Percentiles rank a stretch among this genome's conserved stretches.
These are phyloP conservation scores for Cosmorhoe ocellata DNA, from an alignment of 2,888 invertebrate genomes.

Conservation along the genomic window DNA sequence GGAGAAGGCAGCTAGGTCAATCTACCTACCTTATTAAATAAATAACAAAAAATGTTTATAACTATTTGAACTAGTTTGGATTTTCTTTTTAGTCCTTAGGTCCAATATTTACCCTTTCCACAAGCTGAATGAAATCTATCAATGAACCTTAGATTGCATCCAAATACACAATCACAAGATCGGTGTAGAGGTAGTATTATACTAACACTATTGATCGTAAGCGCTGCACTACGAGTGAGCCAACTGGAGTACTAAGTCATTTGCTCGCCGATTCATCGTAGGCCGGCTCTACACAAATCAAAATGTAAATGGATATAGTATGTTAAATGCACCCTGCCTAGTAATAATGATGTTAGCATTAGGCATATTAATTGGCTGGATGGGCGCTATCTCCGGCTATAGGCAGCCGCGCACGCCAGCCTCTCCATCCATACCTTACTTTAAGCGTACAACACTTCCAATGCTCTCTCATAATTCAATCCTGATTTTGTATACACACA, in stretches of 20 bases:
- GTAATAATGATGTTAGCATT: slow-evolving; percentile 83
- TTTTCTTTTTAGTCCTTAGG: too few relatives aligned
- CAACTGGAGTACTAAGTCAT: slow-evolving; percentile 30
- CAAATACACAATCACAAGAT: too few relatives aligned
- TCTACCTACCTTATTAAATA: neutral
- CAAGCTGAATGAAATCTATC: too few relatives aligned
- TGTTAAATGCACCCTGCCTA: slow-evolving; percentile 77
- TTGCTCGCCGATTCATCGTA: slow-evolving; percentile 76
- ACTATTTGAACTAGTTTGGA: too few relatives aligned
- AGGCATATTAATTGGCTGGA: slow-evolving; percentile 81
- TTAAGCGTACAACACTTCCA: slow-evolving; percentile 33
- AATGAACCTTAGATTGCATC: too few relatives aligned
- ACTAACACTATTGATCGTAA: neutral
- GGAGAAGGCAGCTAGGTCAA: slow-evolving; percentile 11
- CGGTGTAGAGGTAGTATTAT: neutral
- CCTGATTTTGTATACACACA: slow-evolving; percentile 30
- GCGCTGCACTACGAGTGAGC: slow-evolving; percentile 1
- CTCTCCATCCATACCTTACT: slow-evolving; percentile 17
- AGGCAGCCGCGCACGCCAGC: slow-evolving; percentile 58
- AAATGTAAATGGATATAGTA: slow-evolving; percentile 82
- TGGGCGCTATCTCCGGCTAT: slow-evolving; percentile 70
- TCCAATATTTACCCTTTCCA: too few relatives aligned
- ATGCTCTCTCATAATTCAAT: slow-evolving; percentile 44
- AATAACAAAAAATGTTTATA: neutral
- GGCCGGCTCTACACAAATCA: slow-evolving; percentile 78